A percentile compares a stretch with the other conserved stretches of the same genome.
Conservation (phyloP, 2,797 vertebrate genomes). For the Thunnus albacares region DNA sequence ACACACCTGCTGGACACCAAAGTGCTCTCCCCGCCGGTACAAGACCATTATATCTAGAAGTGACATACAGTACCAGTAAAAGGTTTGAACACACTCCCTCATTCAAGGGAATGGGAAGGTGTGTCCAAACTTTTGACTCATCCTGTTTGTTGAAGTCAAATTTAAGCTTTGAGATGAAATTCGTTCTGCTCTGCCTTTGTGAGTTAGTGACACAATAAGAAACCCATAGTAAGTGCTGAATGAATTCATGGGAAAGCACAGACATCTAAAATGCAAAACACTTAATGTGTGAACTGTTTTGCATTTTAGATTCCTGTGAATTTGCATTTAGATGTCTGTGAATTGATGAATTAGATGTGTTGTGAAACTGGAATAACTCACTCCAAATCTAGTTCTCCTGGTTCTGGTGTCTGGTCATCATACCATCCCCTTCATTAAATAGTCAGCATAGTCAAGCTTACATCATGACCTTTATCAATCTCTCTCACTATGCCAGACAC, state of each 20-base stretch:
- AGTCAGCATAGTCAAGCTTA: conserved; percentile 66
- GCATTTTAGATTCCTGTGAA: background rate
- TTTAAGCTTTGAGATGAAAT: conserved; percentile 23
- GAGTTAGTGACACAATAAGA: conserved; percentile 1
- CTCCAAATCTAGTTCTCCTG: conserved; percentile 18
- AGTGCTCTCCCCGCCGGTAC: conserved; percentile 90
- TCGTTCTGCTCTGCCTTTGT: conserved; percentile 14
- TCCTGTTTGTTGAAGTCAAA: conserved; percentile 2
- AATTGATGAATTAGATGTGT: background rate
- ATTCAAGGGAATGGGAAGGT: background rate
- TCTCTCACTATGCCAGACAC: conserved; percentile 64
- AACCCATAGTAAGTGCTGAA: conserved; percentile 1
- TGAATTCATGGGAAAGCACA: conserved; percentile 1
- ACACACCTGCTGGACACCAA: conserved; percentile 96
- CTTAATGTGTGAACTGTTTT: background rate
- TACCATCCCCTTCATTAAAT: conserved; percentile 57
- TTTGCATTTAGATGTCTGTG: too few species aligned
- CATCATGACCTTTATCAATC: conserved; percentile 72
- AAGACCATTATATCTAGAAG: conserved; percentile 34
- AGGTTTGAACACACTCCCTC: background rate
- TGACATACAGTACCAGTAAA: background rate
- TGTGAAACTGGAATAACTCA: conserved; percentile 6
- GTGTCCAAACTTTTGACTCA: background rate
- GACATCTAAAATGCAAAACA: background rate
- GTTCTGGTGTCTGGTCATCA: conserved; percentile 33